phyloP scores from a whole-genome alignment of 2,888 invertebrate genomes.

The Ptychoptera albimana region DNA sequence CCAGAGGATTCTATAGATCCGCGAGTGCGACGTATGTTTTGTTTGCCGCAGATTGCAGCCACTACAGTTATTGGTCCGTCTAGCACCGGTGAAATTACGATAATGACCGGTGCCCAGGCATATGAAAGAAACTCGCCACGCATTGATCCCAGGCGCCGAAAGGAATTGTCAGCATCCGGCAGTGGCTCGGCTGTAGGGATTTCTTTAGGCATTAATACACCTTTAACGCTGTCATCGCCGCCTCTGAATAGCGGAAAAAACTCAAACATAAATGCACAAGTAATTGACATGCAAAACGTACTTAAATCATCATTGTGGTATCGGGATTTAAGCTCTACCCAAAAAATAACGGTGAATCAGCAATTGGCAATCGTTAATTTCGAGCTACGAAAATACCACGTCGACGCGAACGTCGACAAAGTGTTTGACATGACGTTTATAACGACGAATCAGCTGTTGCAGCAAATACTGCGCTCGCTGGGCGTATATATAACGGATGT shows the following conservation, averaged over 20 bases:
- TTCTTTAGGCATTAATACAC: not conserved
- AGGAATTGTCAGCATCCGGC: constrained; percentile 4
- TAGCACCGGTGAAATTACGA: constrained; percentile 19
- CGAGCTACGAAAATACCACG: constrained; percentile 43
- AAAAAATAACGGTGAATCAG: constrained; percentile 55
- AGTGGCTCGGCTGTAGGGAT: not conserved
- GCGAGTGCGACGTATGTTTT: constrained; percentile 48
- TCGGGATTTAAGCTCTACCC: constrained; percentile 51
- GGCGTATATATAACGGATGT: constrained; percentile 41
- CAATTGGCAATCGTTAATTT: constrained; percentile 45
- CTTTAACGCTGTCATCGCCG: not conserved
- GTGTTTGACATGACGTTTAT: constrained; percentile 37
- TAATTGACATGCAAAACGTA: constrained; percentile 41
- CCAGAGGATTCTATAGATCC: constrained; percentile 57
- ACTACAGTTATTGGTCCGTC: constrained; percentile 31
- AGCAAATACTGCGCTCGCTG: constrained; percentile 44
- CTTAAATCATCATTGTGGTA: constrained; percentile 54
- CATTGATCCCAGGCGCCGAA: constrained; percentile 25
- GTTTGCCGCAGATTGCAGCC: constrained; percentile 43
- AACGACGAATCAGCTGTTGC: constrained; percentile 35
- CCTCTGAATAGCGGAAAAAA: not conserved
- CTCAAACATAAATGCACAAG: constrained; percentile 16
- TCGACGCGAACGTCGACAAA: constrained; percentile 37
- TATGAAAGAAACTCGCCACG: constrained; percentile 11
- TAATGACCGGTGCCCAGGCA: not conserved